A percentile compares a stretch with the other conserved stretches of the same genome.
Evolutionary conservation across 2,797 vertebrate species (phyloP).

Genomic region (Argentina silus): DNA sequence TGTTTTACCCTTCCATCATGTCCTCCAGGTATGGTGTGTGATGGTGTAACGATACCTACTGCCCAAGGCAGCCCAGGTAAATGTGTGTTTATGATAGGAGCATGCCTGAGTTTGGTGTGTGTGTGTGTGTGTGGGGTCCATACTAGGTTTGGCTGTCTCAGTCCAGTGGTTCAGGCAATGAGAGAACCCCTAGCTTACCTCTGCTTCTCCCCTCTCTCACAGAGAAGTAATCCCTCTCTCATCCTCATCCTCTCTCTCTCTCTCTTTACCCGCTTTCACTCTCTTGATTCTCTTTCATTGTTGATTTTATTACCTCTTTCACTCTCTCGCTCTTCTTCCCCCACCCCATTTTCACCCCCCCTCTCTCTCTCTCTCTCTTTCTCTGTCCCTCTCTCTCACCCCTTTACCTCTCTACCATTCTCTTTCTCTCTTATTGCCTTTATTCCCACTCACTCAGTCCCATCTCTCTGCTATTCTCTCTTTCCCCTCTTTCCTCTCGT

Average conservation of each 20-base stretch:
- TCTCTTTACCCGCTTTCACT: background rate
- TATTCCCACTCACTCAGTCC: background rate
- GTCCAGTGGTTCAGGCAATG: conserved; percentile 71
- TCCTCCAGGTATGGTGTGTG: conserved; percentile 76
- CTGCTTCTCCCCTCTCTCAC: conserved; percentile 42
- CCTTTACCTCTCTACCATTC: background rate
- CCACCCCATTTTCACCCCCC: background rate
- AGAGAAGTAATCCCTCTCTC: conserved; percentile 27
- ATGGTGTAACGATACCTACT: conserved; percentile 70
- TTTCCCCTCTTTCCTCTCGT: background rate
- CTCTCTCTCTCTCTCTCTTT: background rate
- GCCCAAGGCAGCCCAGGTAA: conserved; percentile 79
- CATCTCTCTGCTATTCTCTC: background rate
- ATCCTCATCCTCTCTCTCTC: background rate
- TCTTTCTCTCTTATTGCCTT: conserved; percentile 4
- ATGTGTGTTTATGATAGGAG: conserved; percentile 24
- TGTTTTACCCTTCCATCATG: conserved; percentile 63
- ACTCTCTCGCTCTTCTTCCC: background rate
- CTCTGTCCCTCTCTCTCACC: background rate
- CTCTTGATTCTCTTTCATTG: background rate
- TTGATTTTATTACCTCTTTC: background rate
- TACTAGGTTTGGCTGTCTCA: conserved; percentile 72
- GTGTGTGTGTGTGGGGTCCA: conserved; percentile 15
- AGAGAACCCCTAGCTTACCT: conserved; percentile 61
- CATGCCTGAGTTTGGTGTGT: conserved; percentile 19